Evolutionary conservation across 2,113 vertebrate genomes (phyloP).

Genomic region (Crypturellus undulatus): DNA sequence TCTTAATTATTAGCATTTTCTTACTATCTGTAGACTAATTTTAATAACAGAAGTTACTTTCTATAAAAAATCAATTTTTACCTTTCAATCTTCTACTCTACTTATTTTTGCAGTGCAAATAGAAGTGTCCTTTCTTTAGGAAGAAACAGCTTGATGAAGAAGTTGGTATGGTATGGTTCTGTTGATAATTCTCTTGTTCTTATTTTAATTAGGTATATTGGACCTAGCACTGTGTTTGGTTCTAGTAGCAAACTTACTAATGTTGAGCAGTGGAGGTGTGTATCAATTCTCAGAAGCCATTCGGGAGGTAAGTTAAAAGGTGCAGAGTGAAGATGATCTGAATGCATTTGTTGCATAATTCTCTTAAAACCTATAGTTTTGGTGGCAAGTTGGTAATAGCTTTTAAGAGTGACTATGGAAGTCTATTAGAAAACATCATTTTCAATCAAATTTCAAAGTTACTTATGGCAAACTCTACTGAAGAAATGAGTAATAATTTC

Average conservation of each 20-base stretch:
- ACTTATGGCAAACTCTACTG: not conserved
- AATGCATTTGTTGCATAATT: fast-evolving
- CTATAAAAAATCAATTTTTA: not conserved
- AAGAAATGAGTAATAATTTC: not conserved
- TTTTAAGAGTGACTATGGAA: not conserved
- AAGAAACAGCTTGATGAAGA: not conserved
- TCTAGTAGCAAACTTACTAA: conserved; percentile 97
- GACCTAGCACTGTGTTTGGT: conserved; percentile 95
- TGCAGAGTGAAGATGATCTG: not conserved
- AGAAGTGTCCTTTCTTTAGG: not conserved
- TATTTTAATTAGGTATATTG: conserved; percentile 87
- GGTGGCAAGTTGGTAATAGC: not conserved
- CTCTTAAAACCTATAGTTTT: not conserved
- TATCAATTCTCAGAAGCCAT: conserved; percentile 95
- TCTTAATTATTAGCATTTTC: not conserved
- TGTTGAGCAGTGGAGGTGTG: conserved; percentile 98
- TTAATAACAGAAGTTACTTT: not conserved
- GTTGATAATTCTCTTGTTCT: not conserved
- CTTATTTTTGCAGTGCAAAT: not conserved
- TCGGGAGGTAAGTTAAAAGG: conserved; percentile 87
- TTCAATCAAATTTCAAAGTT: not conserved
- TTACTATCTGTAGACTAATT: not conserved
- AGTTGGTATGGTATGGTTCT: not conserved
- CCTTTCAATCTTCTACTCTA: not conserved
- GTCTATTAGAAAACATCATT: not conserved